Conservation (phyloP, 1,140 invertebrate genomes). For the Magallana ariakensis region DNA sequence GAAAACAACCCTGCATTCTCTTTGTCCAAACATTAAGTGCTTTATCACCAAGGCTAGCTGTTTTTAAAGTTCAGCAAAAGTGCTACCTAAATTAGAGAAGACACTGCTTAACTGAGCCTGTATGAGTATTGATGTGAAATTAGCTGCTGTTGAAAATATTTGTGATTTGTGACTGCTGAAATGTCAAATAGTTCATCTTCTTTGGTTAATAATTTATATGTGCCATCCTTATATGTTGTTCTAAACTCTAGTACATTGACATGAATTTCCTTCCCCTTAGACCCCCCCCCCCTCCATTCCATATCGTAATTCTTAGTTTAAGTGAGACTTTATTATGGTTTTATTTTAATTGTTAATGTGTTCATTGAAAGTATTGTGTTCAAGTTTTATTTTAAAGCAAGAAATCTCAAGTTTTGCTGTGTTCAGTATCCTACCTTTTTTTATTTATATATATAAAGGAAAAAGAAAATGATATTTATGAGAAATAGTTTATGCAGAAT, state of each 20-base stretch:
- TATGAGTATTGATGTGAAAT: neutral
- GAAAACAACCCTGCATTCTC: neutral
- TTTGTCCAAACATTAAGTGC: conserved; percentile 11
- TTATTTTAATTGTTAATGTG: conserved; percentile 15
- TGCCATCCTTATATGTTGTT: neutral
- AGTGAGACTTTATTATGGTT: neutral
- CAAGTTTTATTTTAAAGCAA: conserved; percentile 21
- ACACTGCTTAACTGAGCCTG: neutral
- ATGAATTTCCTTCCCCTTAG: neutral
- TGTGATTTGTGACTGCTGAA: conserved; percentile 29
- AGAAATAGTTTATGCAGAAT: neutral
- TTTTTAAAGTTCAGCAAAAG: conserved; percentile 11
- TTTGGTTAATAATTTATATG: neutral
- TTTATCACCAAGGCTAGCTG: conserved; percentile 26
- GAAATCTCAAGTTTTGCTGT: conserved; percentile 24
- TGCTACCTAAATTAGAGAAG: neutral
- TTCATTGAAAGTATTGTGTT: conserved; percentile 32
- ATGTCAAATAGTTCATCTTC: conserved; percentile 17
- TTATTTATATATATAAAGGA: neutral
- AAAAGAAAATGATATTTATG: no score
- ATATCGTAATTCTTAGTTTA: neutral
- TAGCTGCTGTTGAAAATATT: conserved; percentile 1
- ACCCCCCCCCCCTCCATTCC: neutral
- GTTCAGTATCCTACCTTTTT: neutral
- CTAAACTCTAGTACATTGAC: neutral